phyloP scores from a whole-genome alignment of 1,140 invertebrate species.

The Asbolus verrucosus region DNA sequence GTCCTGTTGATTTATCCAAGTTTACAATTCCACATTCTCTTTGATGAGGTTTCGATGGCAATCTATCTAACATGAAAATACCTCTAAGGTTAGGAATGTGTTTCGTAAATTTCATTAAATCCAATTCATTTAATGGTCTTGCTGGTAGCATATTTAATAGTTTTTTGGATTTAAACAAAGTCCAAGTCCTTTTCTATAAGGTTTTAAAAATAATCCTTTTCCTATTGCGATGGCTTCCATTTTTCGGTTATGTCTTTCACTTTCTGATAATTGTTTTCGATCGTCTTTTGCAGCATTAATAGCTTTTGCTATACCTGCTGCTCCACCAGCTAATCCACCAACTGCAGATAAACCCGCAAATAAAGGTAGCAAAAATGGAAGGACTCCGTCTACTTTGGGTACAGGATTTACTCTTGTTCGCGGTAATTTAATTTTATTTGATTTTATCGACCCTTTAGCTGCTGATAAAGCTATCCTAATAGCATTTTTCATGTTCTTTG shows the following conservation, averaged over 20 bases:
- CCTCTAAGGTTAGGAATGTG: slow-evolving; percentile 59
- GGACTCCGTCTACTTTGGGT: slow-evolving; percentile 61
- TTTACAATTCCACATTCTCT: slow-evolving; percentile 61
- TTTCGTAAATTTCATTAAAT: slow-evolving; percentile 53
- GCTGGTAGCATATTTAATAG: slow-evolving; percentile 40
- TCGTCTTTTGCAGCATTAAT: slow-evolving; percentile 59
- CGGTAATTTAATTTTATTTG: slow-evolving; percentile 41
- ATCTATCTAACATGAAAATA: slow-evolving; percentile 58
- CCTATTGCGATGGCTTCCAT: slow-evolving; percentile 61
- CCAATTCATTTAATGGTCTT: slow-evolving; percentile 48
- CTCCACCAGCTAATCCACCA: slow-evolving; percentile 60
- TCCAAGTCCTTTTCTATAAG: slow-evolving; percentile 54
- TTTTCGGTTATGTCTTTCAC: slow-evolving; percentile 59
- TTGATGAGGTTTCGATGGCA: slow-evolving; percentile 31
- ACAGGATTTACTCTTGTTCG: slow-evolving; percentile 59
- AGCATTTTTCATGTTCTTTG: slow-evolving; percentile 32
- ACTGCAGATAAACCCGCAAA: slow-evolving; percentile 62
- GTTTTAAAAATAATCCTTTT: slow-evolving; percentile 62
- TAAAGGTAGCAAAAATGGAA: slow-evolving; percentile 62
- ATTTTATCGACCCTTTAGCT: slow-evolving; percentile 40
- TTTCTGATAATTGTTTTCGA: slow-evolving; percentile 57
- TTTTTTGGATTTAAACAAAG: slow-evolving; percentile 51
- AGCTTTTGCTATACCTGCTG: slow-evolving; percentile 60
- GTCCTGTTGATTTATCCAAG: slow-evolving; percentile 54
- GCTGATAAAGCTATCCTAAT: slow-evolving; percentile 45